Percentiles rank a stretch among this genome's conserved stretches.
These are phyloP conservation scores for Larimichthys polyactis DNA, from an alignment of 2,113 vertebrate species.

Conservation along the genomic window DNA sequence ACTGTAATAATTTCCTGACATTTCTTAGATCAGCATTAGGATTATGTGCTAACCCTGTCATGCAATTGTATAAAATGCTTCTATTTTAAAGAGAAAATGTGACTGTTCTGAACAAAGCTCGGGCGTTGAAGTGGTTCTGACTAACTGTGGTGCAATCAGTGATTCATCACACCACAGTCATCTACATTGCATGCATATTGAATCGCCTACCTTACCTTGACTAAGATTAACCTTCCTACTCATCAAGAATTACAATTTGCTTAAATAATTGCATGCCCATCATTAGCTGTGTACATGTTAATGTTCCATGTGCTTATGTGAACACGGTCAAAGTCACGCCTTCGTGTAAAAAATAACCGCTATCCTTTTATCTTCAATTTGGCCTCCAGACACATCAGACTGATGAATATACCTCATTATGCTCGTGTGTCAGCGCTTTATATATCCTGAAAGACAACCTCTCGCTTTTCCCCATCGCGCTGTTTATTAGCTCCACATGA, in stretches of 20 bases:
- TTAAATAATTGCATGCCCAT: not conserved
- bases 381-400: not conserved
- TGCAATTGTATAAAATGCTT: slow-evolving; percentile 10
- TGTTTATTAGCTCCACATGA: slow-evolving; percentile 38
- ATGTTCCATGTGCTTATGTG: not conserved
- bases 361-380: slow-evolving; percentile 33
- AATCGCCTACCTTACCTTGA: not conserved
- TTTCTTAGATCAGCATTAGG: slow-evolving; percentile 3
- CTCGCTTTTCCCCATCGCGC: not conserved
- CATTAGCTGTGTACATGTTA: slow-evolving; percentile 8
- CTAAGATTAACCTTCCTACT: not conserved
- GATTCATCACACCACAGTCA: slow-evolving; percentile 12
- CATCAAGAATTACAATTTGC: slow-evolving; percentile 1
- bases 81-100: slow-evolving; percentile 11
- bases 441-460: slow-evolving; percentile 2
- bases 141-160: slow-evolving; percentile 5
- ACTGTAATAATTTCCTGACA: not conserved
- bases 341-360: not conserved
- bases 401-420: slow-evolving; percentile 13
- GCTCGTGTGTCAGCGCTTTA: not conserved
- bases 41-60: slow-evolving; percentile 2
- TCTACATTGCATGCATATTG: not conserved
- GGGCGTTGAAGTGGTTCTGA: not conserved
- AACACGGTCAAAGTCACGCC: not conserved
- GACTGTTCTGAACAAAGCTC: slow-evolving; percentile 18